Base-by-base conservation (phyloP, 1,140 invertebrate species). In the Catajapyx aquilonaris region DNA sequence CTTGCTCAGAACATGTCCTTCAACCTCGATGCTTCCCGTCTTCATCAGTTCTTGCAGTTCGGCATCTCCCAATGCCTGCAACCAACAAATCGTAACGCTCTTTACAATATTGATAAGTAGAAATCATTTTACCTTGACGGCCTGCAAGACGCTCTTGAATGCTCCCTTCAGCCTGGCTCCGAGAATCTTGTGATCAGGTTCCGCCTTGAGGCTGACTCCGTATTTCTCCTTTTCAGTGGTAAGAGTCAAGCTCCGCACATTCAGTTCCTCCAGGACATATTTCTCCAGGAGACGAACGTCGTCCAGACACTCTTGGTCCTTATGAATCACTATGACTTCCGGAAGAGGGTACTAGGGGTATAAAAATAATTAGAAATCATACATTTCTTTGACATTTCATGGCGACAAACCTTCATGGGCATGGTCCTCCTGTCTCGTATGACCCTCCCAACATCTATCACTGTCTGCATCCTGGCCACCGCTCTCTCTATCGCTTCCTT, bases 181-280 rank as follows among this genome's bases (percentile, higher is more conserved):
- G 1, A 99, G 65, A 3, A 65, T 59, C 58, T 76, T 80, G 49
- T 87, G 81, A 60, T 99, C 87, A 0, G 91, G 87, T 52, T 97
- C 88, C 2, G 90, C 93, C 51, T 75, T 69, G 17, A 99, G 54
- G n/a, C 70, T 72, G 13, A 99, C 86, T 10, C 90, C 87, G 60
- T 91, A 98, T 43, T 79, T 81, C 35, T 77, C 64, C 56, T 97
- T 97, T 48, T 99, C 83, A 9, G 71, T 76, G 10, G 87, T 91
- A 1, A 87, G 64, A 0, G 76, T 83, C n/a, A 99, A 54, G 46
- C 71, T 72, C 37, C 74, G 74, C 1, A 99, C 76, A 60, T 99
- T 99, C 42, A 97, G 65, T 63, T 98, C 95, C 52, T 88, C 81
- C 1, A 85, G 51, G 44, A 98, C 80, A 52, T 95, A 99, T 19